A percentile compares a stretch with the other conserved stretches of the same genome.
Conservation (phyloP, 1,140 invertebrate genomes). For the Apolygus lucorum region DNA sequence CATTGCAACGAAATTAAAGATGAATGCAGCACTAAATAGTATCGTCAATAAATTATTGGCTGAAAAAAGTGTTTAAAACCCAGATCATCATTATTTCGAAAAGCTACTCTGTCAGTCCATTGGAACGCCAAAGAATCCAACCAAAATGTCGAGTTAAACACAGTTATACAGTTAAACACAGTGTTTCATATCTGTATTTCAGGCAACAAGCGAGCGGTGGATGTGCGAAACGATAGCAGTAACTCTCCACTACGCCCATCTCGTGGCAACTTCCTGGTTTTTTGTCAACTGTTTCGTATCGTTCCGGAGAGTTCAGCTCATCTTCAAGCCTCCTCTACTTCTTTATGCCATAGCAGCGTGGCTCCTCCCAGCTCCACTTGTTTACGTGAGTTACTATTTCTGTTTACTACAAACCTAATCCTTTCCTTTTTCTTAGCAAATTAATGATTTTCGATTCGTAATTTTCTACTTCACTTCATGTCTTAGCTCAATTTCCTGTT, state of each 20-base stretch:
- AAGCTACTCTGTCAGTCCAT: too few species aligned
- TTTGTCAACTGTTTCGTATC: slow-evolving; percentile 45
- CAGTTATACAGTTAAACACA: neutral
- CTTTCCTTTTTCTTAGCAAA: too few species aligned
- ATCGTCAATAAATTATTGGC: too few species aligned
- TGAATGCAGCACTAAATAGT: too few species aligned
- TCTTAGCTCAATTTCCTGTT: too few species aligned
- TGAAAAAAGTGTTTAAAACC: too few species aligned
- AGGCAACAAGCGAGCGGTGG: slow-evolving; percentile 46
- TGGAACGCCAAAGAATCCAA: too few species aligned
- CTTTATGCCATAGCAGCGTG: slow-evolving; percentile 46
- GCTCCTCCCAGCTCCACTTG: slow-evolving; percentile 45
- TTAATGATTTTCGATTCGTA: too few species aligned
- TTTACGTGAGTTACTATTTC: slow-evolving; percentile 48
- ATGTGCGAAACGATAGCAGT: slow-evolving; percentile 53
- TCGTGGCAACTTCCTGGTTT: slow-evolving; percentile 56
- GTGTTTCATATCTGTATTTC: slow-evolving; percentile 33
- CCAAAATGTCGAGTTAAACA: neutral
- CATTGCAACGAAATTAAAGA: too few species aligned
- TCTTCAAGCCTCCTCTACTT: slow-evolving; percentile 40
- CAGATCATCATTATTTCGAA: too few species aligned
- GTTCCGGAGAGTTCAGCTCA: slow-evolving; percentile 37
- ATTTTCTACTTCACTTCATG: too few species aligned
- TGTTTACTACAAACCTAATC: too few species aligned
- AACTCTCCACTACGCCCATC: slow-evolving; percentile 56